These are phyloP conservation scores for Noctuana brunneofusca DNA, from an alignment of 2,888 invertebrate genomes.

Conservation along the genomic window DNA sequence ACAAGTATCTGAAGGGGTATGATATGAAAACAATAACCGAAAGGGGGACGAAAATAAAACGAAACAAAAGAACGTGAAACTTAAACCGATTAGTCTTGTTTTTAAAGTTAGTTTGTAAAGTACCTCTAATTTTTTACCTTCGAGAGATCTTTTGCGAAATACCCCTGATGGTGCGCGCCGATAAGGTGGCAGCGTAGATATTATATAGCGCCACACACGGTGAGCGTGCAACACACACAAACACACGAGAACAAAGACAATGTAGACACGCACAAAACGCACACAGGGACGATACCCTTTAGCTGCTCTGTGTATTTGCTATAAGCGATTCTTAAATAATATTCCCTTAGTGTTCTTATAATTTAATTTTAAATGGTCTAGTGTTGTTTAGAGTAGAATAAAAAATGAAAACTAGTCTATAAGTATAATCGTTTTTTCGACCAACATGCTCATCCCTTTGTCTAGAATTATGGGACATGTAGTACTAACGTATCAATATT, in stretches of 20 bases:
- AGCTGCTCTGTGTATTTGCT: conserved; percentile 81
- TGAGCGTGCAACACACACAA: conserved; percentile 84
- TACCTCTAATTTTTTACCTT: conserved; percentile 90
- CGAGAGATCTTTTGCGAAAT: conserved; percentile 98
- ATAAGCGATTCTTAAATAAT: conserved; percentile 58
- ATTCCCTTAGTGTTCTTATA: conserved; percentile 41
- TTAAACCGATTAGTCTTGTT: conserved; percentile 70
- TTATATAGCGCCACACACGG: conserved; percentile 80
- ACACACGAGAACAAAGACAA: conserved; percentile 83
- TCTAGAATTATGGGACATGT: conserved; percentile 65
- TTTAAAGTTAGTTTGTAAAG: conserved; percentile 62
- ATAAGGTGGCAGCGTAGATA: conserved; percentile 71
- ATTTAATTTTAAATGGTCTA: conserved; percentile 36
- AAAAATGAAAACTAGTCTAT: conserved; percentile 61
- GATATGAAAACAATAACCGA: conserved; percentile 57
- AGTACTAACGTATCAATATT: conserved; percentile 50
- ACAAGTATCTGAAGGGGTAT: conserved; percentile 65
- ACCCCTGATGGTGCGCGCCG: conserved; percentile 88
- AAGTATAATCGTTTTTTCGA: conserved; percentile 45
- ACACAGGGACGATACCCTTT: conserved; percentile 71
- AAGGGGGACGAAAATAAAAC: conserved; percentile 56
- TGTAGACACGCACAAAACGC: conserved; percentile 82
- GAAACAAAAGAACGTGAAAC: conserved; percentile 60
- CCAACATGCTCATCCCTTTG: conserved; percentile 75
- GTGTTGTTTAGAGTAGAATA: conserved; percentile 46